These are phyloP conservation scores for Phylloscopus whistleri DNA, from an alignment of 2,113 vertebrate species.

Conservation along the genomic window DNA sequence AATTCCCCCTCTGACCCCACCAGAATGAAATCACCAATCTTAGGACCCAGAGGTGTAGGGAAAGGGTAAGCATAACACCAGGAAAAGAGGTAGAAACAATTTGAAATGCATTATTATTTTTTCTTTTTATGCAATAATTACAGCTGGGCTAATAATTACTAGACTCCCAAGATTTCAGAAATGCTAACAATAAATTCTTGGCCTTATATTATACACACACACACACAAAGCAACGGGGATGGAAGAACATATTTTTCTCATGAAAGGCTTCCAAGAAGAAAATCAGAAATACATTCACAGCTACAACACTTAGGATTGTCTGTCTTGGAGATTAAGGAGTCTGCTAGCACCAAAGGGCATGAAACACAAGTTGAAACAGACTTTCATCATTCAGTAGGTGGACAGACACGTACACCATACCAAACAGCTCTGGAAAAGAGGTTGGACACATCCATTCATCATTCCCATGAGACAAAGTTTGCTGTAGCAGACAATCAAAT, in stretches of 20 bases:
- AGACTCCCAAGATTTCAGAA: not conserved
- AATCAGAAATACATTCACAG: not conserved
- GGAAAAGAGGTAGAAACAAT: not conserved
- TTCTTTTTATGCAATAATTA: not conserved
- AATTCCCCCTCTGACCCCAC: not conserved
- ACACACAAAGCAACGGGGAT: not conserved
- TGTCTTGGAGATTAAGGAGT: not conserved
- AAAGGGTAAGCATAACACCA: not conserved
- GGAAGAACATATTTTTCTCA: not conserved
- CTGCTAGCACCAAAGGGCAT: not conserved
- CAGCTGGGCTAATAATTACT: not conserved
- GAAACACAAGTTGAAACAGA: not conserved
- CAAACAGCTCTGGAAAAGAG: not conserved
- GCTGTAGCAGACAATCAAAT: conserved; percentile 46
- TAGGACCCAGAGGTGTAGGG: not conserved
- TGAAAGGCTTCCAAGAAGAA: not conserved
- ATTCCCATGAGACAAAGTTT: not conserved
- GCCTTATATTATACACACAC: not conserved
- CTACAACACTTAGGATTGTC: not conserved
- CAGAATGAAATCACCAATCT: not conserved
- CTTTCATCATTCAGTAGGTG: not conserved
- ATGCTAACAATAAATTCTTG: not conserved
- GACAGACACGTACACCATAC: not conserved
- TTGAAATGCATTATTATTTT: not conserved
- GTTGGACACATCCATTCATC: conserved; percentile 14